Evolutionary conservation across 2,797 vertebrate species (phyloP).

Genomic region (Cynopterus sphinx): DNA sequence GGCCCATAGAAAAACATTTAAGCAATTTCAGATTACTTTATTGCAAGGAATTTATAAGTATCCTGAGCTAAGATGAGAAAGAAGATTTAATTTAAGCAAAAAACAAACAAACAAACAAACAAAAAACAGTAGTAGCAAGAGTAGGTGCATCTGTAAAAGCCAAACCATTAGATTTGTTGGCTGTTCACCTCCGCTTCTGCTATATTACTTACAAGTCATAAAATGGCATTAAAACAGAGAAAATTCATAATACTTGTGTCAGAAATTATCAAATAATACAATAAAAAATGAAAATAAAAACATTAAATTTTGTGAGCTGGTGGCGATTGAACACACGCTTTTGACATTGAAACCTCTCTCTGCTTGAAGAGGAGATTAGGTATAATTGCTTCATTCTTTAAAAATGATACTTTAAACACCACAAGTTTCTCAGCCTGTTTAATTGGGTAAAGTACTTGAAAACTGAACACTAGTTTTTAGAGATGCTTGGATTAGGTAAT

Average conservation of each 20-base stretch:
- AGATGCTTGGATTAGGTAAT: constrained; percentile 36
- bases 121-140: background rate
- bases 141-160: constrained; percentile 13
- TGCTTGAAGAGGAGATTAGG: constrained; percentile 43
- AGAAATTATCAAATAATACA: constrained; percentile 58
- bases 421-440: constrained; percentile 40
- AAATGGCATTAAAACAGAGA: constrained; percentile 12
- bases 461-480: constrained; percentile 29
- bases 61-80: background rate
- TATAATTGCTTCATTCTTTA: constrained; percentile 60
- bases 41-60: background rate
- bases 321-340: constrained; percentile 43
- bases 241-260: constrained; percentile 48
- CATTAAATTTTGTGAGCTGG: constrained; percentile 50
- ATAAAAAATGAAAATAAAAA: constrained; percentile 46
- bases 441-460: constrained; percentile 1
- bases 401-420: background rate
- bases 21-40: constrained; percentile 35
- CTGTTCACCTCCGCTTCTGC: background rate
- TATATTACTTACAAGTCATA: constrained; percentile 43
- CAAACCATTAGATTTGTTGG: background rate
- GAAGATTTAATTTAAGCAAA: background rate
- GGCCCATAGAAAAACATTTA: background rate
- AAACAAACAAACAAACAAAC: background rate
- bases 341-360: constrained; percentile 51